A percentile compares a stretch with the other conserved stretches of the same genome.
Evolutionary conservation across 2,113 vertebrate species (phyloP).

Genomic region (Rhinichthys klamathensis): DNA sequence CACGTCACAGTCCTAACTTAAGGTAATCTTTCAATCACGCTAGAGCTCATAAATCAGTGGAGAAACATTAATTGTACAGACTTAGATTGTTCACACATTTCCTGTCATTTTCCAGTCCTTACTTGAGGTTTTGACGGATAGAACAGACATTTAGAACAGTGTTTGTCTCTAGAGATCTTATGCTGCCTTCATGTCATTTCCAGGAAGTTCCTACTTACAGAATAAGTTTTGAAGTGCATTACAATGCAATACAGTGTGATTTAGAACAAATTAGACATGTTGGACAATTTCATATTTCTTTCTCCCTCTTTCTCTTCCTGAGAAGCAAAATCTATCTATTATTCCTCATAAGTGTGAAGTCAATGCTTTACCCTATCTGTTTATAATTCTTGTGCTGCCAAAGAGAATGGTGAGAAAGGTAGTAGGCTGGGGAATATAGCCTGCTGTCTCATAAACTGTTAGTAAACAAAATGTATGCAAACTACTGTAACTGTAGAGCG

Average conservation of each 20-base stretch:
- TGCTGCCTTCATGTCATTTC: neutral
- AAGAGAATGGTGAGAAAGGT: neutral
- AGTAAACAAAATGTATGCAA: no score
- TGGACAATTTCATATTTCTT: neutral
- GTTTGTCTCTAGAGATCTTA: neutral
- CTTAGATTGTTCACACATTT: neutral
- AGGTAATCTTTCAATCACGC: neutral
- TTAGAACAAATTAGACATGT: neutral
- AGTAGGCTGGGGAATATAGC: neutral
- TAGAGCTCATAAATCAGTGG: neutral
- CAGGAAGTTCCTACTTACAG: neutral
- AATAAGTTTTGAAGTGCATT: neutral
- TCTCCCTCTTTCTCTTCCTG: neutral
- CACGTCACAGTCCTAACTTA: neutral
- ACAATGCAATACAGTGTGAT: neutral
- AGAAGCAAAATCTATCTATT: neutral
- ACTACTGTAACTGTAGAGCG: neutral
- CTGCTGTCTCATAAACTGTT: neutral
- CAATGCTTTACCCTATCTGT: neutral
- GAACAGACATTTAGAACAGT: neutral
- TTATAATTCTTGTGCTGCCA: neutral
- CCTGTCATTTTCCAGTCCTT: neutral
- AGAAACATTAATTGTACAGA: neutral
- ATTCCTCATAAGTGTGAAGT: neutral
- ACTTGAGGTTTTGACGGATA: neutral